Conservation (phyloP, 2,113 vertebrate genomes). For the Dasypus novemcinctus region DNA sequence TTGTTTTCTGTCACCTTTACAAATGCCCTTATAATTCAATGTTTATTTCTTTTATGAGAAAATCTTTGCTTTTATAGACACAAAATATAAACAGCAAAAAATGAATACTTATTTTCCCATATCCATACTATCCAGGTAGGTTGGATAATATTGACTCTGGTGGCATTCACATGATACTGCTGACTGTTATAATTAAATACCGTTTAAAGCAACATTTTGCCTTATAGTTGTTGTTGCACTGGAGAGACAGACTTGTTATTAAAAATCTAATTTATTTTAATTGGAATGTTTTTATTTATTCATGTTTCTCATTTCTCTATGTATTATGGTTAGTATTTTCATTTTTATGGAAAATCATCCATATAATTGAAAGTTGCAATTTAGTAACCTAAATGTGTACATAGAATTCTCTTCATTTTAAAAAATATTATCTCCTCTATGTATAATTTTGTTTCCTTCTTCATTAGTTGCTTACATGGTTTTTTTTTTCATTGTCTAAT, state of each 20-base stretch:
- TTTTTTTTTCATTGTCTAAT: background rate
- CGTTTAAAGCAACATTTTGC: background rate
- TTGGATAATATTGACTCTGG: background rate
- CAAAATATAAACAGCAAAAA: background rate
- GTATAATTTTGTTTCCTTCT: background rate
- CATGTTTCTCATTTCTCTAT: background rate
- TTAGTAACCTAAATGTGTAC: background rate
- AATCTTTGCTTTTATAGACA: background rate
- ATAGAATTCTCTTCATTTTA: background rate
- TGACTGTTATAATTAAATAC: background rate
- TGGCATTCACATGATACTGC: background rate
- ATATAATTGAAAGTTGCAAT: background rate
- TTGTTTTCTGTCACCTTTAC: background rate
- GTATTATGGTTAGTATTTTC: background rate
- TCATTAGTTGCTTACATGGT: background rate
- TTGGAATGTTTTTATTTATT: background rate
- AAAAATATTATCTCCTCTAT: background rate
- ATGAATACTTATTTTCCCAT: background rate
- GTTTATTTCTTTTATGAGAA: background rate
- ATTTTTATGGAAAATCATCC: background rate
- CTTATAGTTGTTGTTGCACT: background rate
- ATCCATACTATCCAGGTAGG: background rate
- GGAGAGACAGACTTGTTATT: background rate
- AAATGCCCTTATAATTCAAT: background rate
- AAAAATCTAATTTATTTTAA: background rate